Percentiles rank a stretch among this genome's conserved stretches.
These are phyloP conservation scores for Scomber colias DNA, from an alignment of 2,113 vertebrate species.

Conservation along the genomic window DNA sequence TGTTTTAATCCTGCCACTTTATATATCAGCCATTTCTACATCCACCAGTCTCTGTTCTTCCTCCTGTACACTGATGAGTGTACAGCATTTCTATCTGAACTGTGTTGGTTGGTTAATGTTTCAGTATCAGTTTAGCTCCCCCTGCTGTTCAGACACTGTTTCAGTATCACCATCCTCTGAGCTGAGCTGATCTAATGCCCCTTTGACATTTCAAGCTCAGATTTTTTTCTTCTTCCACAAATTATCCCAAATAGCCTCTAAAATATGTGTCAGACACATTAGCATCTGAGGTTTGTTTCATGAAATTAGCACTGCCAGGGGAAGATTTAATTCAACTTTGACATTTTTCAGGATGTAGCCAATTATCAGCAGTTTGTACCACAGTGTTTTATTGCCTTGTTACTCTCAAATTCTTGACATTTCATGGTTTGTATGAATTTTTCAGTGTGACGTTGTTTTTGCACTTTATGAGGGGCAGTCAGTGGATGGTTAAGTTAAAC, in stretches of 20 bases:
- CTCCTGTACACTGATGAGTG: constrained; percentile 10
- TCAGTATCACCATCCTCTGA: not conserved
- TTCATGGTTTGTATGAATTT: not conserved
- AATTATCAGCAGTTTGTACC: not conserved
- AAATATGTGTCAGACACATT: not conserved
- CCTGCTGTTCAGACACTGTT: constrained; percentile 56
- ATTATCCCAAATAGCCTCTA: constrained; percentile 19
- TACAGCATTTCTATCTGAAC: not conserved
- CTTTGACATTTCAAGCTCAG: constrained; percentile 34
- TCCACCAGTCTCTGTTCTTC: not conserved
- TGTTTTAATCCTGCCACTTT: not conserved
- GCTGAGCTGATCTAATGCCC: constrained; percentile 7
- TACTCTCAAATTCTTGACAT: not conserved
- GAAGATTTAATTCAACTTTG: not conserved
- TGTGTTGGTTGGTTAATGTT: not conserved
- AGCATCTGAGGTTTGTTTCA: not conserved
- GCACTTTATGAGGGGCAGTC: not conserved
- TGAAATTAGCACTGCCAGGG: not conserved
- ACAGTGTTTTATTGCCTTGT: constrained; percentile 2
- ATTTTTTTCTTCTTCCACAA: constrained; percentile 18
- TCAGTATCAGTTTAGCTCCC: constrained; percentile 43
- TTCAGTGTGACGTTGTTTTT: not conserved
- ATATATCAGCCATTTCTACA: not conserved
- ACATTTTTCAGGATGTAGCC: not conserved
- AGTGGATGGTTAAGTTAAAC: not conserved